Evolutionary conservation across 1,140 invertebrate genomes (phyloP).

Genomic region (Philotrypesis tridentata): DNA sequence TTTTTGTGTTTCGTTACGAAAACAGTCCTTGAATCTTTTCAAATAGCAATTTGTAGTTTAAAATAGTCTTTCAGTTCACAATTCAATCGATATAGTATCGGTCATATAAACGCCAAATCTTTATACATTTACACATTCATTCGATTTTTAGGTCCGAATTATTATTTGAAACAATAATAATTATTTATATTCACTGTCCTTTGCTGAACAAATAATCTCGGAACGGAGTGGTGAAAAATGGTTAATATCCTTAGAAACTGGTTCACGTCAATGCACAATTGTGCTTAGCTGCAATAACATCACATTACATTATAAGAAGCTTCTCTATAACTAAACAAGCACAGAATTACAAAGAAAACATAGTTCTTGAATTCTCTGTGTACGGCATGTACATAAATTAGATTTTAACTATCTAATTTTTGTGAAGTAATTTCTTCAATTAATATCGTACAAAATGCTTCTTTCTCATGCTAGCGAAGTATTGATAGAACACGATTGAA

Average conservation of each 20-base stretch:
- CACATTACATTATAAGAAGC: conserved; percentile 28
- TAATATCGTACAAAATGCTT: conserved; percentile 20
- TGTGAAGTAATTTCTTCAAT: neutral
- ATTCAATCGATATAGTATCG: neutral
- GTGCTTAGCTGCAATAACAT: conserved; percentile 42
- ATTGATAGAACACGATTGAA: conserved; percentile 15
- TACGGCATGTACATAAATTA: conserved; percentile 5
- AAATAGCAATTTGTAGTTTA: conserved; percentile 38
- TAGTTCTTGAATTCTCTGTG: conserved; percentile 1
- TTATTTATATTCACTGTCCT: neutral
- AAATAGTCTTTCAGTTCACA: conserved; percentile 29
- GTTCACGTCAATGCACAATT: conserved; percentile 29
- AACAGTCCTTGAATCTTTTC: neutral
- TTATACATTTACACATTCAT: conserved; percentile 21
- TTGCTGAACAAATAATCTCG: neutral
- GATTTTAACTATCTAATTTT: conserved; percentile 25
- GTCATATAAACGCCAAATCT: neutral
- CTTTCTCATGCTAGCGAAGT: conserved; percentile 33
- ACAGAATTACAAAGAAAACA: neutral
- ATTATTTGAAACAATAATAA: neutral
- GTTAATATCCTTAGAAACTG: conserved; percentile 8
- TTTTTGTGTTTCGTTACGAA: neutral
- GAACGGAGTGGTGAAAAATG: neutral
- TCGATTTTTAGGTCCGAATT: neutral
- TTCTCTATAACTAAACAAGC: conserved; percentile 22